Evolutionary conservation across 2,113 vertebrate species (phyloP).

Genomic region (Anser brachyrhynchus): DNA sequence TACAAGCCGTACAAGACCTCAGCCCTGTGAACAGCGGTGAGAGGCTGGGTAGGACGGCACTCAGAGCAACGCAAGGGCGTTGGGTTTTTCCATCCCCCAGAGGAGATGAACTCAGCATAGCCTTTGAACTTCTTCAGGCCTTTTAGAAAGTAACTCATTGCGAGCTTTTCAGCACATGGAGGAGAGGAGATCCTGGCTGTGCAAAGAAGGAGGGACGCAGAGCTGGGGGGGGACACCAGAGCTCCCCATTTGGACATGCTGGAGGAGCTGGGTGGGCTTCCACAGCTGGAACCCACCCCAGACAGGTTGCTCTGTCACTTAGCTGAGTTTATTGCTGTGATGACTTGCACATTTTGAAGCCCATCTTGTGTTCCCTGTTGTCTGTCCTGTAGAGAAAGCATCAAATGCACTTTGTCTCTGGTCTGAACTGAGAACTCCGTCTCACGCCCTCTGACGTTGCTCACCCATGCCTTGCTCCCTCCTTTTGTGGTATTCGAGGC

Average conservation of each 20-base stretch:
- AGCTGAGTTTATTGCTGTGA: not conserved
- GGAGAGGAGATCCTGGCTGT: not conserved
- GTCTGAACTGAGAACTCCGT: fast-evolving
- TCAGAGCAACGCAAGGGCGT: not conserved
- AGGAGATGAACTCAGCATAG: not conserved
- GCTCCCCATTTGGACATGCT: not conserved
- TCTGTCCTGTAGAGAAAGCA: not conserved
- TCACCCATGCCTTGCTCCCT: not conserved
- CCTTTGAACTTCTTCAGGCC: not conserved
- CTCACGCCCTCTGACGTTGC: not conserved
- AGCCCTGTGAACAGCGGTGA: not conserved
- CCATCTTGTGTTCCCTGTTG: not conserved
- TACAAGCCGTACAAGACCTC: not conserved
- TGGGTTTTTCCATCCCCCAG: not conserved
- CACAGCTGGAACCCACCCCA: not conserved
- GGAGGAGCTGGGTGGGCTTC: not conserved
- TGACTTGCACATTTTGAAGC: not conserved
- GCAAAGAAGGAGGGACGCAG: not conserved
- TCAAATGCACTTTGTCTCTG: not conserved
- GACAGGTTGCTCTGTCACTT: not conserved
- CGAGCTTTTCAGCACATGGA: not conserved
- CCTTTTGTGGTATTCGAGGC: not conserved
- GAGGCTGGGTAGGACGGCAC: not conserved
- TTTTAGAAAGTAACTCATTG: not conserved
- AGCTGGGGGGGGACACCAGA: not conserved